These are phyloP conservation scores for Neotragus moschatus DNA, from an alignment of 2,113 vertebrate species.

Conservation along the genomic window DNA sequence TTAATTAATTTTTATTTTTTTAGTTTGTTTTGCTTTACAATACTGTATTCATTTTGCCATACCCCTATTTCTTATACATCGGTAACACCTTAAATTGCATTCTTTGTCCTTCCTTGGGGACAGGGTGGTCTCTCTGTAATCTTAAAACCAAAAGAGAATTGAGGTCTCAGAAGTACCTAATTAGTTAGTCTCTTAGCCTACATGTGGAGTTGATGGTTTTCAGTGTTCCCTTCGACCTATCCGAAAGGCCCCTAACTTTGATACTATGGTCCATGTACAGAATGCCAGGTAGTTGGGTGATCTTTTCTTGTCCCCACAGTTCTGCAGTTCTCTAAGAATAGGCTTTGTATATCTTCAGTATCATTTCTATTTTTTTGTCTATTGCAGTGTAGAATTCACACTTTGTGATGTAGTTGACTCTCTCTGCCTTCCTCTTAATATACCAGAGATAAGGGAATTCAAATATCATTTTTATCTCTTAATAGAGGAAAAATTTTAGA, in stretches of 20 bases:
- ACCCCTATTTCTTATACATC: fast-evolving
- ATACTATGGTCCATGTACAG: neutral
- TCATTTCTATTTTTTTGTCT: neutral
- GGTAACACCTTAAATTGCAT: neutral
- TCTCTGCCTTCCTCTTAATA: neutral
- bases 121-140: neutral
- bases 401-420: neutral
- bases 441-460: neutral
- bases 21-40: no score
- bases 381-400: neutral
- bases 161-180: neutral
- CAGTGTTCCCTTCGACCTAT: neutral
- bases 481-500: neutral
- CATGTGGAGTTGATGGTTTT: neutral
- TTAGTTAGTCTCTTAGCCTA: neutral
- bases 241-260: neutral
- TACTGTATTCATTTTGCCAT: no score
- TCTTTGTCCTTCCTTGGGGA: neutral
- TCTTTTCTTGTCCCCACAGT: neutral
- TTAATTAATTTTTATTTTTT: no score
- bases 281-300: neutral
- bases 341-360: neutral
- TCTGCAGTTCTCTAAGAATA: neutral
- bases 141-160: neutral
- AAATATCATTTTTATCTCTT: neutral